phyloP scores from a whole-genome alignment of 1,140 invertebrate genomes.

The Heliconius himera region DNA sequence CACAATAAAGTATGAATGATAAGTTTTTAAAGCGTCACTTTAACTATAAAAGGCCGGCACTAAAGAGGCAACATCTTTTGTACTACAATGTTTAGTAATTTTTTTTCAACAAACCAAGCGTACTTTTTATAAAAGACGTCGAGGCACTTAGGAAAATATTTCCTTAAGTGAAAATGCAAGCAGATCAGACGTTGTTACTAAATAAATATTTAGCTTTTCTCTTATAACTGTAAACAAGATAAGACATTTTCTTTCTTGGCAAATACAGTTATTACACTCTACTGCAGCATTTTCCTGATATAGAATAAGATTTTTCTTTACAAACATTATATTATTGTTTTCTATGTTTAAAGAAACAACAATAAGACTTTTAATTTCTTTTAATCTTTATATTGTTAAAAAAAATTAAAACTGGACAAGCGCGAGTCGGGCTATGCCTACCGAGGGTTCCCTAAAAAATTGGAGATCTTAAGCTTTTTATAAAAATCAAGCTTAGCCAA shows the following conservation, averaged over 20 bases:
- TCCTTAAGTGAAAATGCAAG: conserved; percentile 6
- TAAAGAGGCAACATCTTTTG: conserved; percentile 21
- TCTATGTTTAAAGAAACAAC: too few species aligned
- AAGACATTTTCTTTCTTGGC: background rate
- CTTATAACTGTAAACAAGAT: background rate
- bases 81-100: conserved; percentile 21
- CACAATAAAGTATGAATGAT: background rate
- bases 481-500: too few species aligned
- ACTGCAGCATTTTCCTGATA: background rate
- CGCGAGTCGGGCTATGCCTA: too few species aligned
- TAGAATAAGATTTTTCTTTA: background rate
- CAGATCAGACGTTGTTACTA: background rate
- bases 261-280: background rate
- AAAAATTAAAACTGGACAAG: too few species aligned
- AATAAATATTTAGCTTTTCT: conserved; percentile 11
- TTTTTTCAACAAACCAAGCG: conserved; percentile 10
- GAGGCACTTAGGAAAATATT: background rate
- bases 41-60: conserved; percentile 19
- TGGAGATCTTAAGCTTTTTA: too few species aligned
- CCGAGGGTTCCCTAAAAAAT: too few species aligned
- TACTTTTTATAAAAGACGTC: background rate
- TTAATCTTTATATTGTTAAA: too few species aligned
- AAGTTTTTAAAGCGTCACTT: background rate
- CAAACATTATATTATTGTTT: background rate
- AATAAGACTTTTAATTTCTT: too few species aligned